Evolutionary conservation across 2,113 vertebrate species (phyloP).

Genomic region (Hypocryptadius cinnamomeus): DNA sequence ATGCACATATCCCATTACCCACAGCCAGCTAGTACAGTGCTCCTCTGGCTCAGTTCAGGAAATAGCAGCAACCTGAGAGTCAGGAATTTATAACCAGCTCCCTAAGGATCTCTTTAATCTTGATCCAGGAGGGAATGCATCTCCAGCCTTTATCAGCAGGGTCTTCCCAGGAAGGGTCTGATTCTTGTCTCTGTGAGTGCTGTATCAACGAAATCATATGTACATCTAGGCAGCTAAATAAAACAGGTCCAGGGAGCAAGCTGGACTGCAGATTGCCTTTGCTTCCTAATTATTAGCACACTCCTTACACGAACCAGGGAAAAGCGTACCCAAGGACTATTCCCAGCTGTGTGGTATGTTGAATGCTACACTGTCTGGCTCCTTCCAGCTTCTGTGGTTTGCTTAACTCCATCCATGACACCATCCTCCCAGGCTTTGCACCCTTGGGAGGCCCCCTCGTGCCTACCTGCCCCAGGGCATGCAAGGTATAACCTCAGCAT

Average conservation of each 20-base stretch:
- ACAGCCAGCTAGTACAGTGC: background rate
- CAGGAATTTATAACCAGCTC: slow-evolving; percentile 48
- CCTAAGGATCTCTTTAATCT: slow-evolving; percentile 46
- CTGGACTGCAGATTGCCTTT: slow-evolving; percentile 40
- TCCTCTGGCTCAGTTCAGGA: slow-evolving; percentile 24
- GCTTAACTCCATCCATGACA: background rate
- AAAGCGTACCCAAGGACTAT: background rate
- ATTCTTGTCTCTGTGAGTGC: slow-evolving; percentile 19
- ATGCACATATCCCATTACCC: background rate
- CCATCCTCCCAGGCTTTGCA: background rate
- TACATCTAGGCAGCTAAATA: background rate
- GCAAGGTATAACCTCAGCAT: background rate
- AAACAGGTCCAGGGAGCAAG: slow-evolving; percentile 20
- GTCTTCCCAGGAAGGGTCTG: slow-evolving; percentile 24
- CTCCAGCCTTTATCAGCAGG: slow-evolving; percentile 42
- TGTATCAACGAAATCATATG: slow-evolving; percentile 3
- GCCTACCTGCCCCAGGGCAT: background rate
- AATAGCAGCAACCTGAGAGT: slow-evolving; percentile 44
- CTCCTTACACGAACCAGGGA: background rate
- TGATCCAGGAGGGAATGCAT: slow-evolving; percentile 40
- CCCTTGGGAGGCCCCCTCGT: background rate
- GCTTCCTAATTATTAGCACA: slow-evolving; percentile 25
- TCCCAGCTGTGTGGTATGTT: background rate
- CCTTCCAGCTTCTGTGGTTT: background rate
- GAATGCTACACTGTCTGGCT: rapidly evolving